Conservation (phyloP, 2,797 vertebrate species). For the Eulemur coronatus region DNA sequence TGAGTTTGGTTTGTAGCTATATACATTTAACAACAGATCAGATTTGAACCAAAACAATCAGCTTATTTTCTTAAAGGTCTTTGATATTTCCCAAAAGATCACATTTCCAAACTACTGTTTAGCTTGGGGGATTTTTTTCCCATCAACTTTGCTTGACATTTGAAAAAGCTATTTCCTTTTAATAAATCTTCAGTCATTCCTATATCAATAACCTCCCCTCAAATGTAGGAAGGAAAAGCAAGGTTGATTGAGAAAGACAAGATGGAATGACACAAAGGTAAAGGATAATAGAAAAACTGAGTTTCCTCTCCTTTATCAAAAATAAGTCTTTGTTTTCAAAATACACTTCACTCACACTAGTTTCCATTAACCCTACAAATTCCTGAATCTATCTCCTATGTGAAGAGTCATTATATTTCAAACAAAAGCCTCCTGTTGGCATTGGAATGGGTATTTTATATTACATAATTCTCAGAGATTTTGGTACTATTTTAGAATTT, state of each 20-base stretch:
- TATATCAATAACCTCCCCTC: slow-evolving; percentile 4
- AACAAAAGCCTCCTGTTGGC: background rate
- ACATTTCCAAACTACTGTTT: slow-evolving; percentile 42
- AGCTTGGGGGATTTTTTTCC: background rate
- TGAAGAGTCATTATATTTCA: slow-evolving; percentile 1
- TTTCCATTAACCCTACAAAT: background rate
- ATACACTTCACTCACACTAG: background rate
- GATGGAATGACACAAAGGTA: background rate
- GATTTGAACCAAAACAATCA: slow-evolving; percentile 3
- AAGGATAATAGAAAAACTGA: background rate
- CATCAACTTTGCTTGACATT: slow-evolving; percentile 7
- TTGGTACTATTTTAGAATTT: slow-evolving; percentile 8
- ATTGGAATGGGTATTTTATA: background rate
- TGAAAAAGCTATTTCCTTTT: slow-evolving; percentile 59
- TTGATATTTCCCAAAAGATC: slow-evolving; percentile 59
- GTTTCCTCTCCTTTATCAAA: background rate
- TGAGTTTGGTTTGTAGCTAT: background rate
- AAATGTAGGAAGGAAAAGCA: background rate
- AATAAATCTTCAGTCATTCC: slow-evolving; percentile 51
- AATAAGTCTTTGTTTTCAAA: slow-evolving; percentile 17
- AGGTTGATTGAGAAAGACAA: slow-evolving; percentile 5
- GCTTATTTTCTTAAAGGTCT: slow-evolving; percentile 45
- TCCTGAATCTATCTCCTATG: background rate
- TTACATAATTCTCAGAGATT: background rate
- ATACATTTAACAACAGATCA: slow-evolving; percentile 1